These are phyloP conservation scores for Triops cancriformis DNA, from an alignment of 1,140 invertebrate genomes.

Conservation along the genomic window DNA sequence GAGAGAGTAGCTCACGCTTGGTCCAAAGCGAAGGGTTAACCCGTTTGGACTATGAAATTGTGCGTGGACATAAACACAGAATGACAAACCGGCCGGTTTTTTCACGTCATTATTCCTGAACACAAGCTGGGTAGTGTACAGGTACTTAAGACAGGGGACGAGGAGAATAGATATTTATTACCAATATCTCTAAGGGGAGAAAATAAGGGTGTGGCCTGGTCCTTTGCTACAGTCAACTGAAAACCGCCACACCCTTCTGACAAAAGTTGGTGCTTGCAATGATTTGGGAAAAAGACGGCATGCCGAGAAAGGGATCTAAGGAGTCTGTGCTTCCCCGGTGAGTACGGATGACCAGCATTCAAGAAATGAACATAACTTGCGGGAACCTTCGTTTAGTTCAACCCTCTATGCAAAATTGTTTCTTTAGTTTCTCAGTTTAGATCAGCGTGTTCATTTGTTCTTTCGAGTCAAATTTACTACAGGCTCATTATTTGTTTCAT, in stretches of 20 bases:
- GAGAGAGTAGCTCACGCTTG: not conserved
- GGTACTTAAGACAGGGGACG: not conserved
- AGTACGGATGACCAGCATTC: too few relatives aligned
- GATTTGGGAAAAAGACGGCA: not conserved
- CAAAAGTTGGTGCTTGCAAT: not conserved
- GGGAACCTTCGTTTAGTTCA: too few relatives aligned
- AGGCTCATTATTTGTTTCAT: too few relatives aligned
- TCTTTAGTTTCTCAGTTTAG: too few relatives aligned
- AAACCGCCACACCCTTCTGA: not conserved
- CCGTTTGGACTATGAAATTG: too few relatives aligned
- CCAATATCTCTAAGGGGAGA: not conserved
- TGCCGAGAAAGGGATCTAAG: too few relatives aligned
- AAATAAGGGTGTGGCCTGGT: conserved; percentile 1
- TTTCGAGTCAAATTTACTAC: too few relatives aligned
- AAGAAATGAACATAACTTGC: too few relatives aligned
- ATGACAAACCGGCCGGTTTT: not conserved
- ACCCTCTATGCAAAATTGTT: too few relatives aligned
- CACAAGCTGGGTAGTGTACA: not conserved
- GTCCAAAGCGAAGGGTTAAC: too few relatives aligned
- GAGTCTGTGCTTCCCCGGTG: too few relatives aligned
- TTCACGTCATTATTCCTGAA: not conserved
- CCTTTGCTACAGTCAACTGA: not conserved
- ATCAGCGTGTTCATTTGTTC: too few relatives aligned
- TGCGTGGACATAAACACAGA: not conserved
- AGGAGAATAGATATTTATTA: not conserved